Percentiles rank a stretch among this genome's conserved stretches.
Evolutionary conservation across 2,797 vertebrate genomes (phyloP).

Genomic region (Lacerta agilis): DNA sequence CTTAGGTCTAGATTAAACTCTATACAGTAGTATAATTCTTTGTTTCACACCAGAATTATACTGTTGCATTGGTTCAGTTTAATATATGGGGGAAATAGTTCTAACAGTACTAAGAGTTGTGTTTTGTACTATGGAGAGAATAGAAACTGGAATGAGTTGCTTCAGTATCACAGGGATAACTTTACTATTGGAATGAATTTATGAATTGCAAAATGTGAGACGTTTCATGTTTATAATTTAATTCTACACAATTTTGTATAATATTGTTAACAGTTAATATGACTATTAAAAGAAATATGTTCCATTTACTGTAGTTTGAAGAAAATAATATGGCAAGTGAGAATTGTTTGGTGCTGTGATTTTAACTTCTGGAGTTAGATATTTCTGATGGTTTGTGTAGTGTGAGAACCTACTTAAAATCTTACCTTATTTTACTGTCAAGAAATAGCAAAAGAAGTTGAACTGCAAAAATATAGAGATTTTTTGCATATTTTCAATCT

Average conservation of each 20-base stretch:
- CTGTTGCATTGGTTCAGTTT: slow-evolving; percentile 42
- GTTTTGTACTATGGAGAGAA: slow-evolving; percentile 27
- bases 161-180: slow-evolving; percentile 37
- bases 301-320: not conserved
- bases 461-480: not conserved
- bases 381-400: not conserved
- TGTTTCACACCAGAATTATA: slow-evolving; percentile 44
- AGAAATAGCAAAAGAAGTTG: not conserved
- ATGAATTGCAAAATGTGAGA: not conserved
- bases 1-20: too few species aligned
- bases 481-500: not conserved
- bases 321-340: not conserved
- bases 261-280: not conserved
- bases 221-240: not conserved
- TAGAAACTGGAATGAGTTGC: slow-evolving; percentile 43
- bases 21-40: slow-evolving; percentile 16
- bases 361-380: not conserved
- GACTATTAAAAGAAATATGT: not conserved
- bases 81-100: slow-evolving; percentile 28
- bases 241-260: not conserved
- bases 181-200: slow-evolving; percentile 31
- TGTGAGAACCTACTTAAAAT: not conserved
- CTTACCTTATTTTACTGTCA: not conserved
- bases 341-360: not conserved
- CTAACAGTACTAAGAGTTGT: slow-evolving; percentile 30